Conservation (phyloP, 2,113 vertebrate species). For the Labrus mixtus region DNA sequence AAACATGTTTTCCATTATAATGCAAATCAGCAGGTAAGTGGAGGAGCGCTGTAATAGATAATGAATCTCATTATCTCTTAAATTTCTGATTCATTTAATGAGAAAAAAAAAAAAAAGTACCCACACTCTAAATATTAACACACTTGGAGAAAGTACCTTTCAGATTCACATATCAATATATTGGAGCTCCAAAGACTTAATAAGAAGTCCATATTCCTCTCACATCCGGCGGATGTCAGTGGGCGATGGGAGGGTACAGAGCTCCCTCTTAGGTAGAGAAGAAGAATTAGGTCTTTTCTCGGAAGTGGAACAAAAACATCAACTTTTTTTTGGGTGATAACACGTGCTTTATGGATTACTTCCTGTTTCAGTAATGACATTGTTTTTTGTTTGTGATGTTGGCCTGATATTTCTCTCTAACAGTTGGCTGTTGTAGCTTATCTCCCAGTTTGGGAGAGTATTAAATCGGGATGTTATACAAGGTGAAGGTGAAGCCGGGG, state of each 20-base stretch:
- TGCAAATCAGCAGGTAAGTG: too few relatives aligned
- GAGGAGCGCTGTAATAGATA: too few relatives aligned
- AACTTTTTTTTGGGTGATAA: constrained; percentile 14
- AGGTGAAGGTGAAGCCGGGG: constrained; percentile 38
- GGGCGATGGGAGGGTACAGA: background rate
- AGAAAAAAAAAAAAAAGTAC: too few relatives aligned
- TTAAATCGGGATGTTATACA: constrained; percentile 57
- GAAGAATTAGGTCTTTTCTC: background rate
- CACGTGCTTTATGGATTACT: constrained; percentile 59
- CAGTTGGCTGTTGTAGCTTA: constrained; percentile 67
- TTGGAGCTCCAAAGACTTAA: background rate
- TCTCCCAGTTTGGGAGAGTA: constrained; percentile 50
- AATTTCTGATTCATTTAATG: too few relatives aligned
- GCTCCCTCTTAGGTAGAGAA: background rate
- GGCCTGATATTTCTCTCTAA: constrained; percentile 27
- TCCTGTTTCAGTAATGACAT: constrained; percentile 53
- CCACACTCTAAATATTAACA: too few relatives aligned
- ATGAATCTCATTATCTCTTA: too few relatives aligned
- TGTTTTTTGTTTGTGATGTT: constrained; percentile 20
- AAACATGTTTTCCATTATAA: too few relatives aligned
- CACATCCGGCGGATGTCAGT: constrained; percentile 4
- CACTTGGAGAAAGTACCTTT: background rate
- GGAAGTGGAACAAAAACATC: background rate
- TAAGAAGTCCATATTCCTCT: background rate
- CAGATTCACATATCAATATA: background rate